Conservation (phyloP, 2,888 invertebrate species). For the Amitus sp. region DNA sequence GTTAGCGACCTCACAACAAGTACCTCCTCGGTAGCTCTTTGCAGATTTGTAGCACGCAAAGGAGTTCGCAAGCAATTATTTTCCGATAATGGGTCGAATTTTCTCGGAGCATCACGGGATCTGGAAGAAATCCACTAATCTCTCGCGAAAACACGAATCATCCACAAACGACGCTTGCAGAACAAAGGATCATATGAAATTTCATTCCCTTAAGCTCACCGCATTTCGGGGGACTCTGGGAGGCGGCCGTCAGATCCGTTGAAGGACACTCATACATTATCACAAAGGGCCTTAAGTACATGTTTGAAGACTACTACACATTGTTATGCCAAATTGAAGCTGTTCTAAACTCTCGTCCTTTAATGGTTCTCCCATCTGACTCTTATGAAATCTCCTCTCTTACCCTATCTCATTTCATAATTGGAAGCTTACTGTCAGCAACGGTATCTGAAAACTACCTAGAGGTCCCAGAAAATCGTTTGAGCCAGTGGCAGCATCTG, state of each 20-base stretch:
- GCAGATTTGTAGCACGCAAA: slow-evolving; percentile 28
- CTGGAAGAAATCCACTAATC: slow-evolving; percentile 24
- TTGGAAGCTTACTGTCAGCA: slow-evolving; percentile 1
- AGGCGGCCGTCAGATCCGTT: slow-evolving; percentile 43
- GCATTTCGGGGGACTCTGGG: slow-evolving; percentile 44
- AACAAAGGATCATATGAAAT: slow-evolving; percentile 18
- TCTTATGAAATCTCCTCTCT: slow-evolving; percentile 22
- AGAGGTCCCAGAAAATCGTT: slow-evolving; percentile 18
- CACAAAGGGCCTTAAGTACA: slow-evolving; percentile 4
- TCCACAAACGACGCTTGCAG: too few species aligned
- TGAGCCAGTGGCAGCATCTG: too few species aligned
- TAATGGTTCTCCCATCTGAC: slow-evolving; percentile 33
- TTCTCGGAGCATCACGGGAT: slow-evolving; percentile 30
- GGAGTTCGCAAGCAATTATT: slow-evolving; percentile 21
- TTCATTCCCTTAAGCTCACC: slow-evolving; percentile 31
- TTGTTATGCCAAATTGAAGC: slow-evolving; percentile 41
- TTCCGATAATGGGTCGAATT: slow-evolving; percentile 38
- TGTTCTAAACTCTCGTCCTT: slow-evolving; percentile 35
- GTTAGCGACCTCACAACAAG: slow-evolving; percentile 28
- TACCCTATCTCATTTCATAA: slow-evolving; percentile 50
- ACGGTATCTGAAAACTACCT: neutral
- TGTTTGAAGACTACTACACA: slow-evolving; percentile 42
- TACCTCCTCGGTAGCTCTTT: slow-evolving; percentile 24
- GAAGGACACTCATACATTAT: slow-evolving; percentile 38
- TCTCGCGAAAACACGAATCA: slow-evolving; percentile 13